Conservation (phyloP, 2,797 vertebrate species). For the Enteromius viviparus region DNA sequence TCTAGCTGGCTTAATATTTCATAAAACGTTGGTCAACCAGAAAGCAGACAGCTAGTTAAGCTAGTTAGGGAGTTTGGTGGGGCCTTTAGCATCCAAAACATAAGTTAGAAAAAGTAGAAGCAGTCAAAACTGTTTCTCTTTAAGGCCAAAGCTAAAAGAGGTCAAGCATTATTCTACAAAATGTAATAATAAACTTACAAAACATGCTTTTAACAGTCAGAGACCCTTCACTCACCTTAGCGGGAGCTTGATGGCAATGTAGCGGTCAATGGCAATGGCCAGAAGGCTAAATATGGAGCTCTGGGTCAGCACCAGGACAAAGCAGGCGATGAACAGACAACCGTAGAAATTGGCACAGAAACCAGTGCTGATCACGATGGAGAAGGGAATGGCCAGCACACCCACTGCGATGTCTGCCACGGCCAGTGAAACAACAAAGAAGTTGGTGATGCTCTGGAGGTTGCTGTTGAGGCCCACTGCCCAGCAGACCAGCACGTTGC, state of each 20-base stretch:
- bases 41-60: background rate
- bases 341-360: conserved; percentile 94
- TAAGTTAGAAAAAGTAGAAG: background rate
- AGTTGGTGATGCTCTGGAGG: conserved; percentile 96
- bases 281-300: conserved; percentile 98
- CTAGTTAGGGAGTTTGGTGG: background rate
- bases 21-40: background rate
- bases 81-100: background rate
- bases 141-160: background rate
- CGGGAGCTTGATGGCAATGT: conserved; percentile 92
- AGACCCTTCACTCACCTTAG: conserved; percentile 83
- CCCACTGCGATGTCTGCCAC: conserved; percentile 95
- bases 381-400: conserved; percentile 91
- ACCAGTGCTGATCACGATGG: conserved; percentile 92
- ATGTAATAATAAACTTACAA: conserved; percentile 10
- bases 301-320: conserved; percentile 94
- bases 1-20: background rate
- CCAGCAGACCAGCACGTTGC: conserved; percentile 96
- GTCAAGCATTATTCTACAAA: background rate
- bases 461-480: conserved; percentile 93
- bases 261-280: conserved; percentile 93
- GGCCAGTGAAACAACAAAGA: conserved; percentile 93
- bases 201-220: background rate
- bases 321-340: conserved; percentile 96
- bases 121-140: background rate